These are phyloP conservation scores for Erynnis tages DNA, from an alignment of 2,888 invertebrate genomes.

Conservation along the genomic window DNA sequence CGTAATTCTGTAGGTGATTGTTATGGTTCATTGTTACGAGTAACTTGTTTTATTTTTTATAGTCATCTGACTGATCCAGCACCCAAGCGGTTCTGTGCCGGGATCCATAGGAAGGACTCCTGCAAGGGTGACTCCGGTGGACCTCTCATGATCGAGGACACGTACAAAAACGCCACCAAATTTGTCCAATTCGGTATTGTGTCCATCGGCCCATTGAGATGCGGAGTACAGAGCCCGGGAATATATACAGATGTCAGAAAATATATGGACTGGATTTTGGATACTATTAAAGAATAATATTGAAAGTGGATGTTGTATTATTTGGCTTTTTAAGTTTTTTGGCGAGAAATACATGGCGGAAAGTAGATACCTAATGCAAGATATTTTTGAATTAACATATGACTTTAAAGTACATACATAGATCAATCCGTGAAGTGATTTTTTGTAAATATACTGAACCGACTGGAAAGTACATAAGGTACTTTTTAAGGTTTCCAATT, in stretches of 20 bases:
- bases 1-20: no score
- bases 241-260: slow-evolving; percentile 64
- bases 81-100: slow-evolving; percentile 50
- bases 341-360: no score
- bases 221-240: slow-evolving; percentile 57
- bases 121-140: slow-evolving; percentile 86
- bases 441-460: no score
- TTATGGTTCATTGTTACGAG: no score
- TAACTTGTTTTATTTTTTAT: not conserved
- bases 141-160: slow-evolving; percentile 68
- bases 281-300: slow-evolving; percentile 35
- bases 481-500: no score
- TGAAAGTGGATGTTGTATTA: no score
- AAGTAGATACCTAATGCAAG: no score
- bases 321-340: no score
- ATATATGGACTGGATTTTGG: slow-evolving; percentile 61
- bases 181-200: slow-evolving; percentile 46
- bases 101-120: slow-evolving; percentile 76
- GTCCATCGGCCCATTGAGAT: slow-evolving; percentile 38
- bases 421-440: no score
- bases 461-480: no score
- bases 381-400: no score
- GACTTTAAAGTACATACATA: no score
- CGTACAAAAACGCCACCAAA: slow-evolving; percentile 23
- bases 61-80: not conserved